Base-by-base conservation (phyloP, 2,797 vertebrate species). In the Champsocephalus gunnari region DNA sequence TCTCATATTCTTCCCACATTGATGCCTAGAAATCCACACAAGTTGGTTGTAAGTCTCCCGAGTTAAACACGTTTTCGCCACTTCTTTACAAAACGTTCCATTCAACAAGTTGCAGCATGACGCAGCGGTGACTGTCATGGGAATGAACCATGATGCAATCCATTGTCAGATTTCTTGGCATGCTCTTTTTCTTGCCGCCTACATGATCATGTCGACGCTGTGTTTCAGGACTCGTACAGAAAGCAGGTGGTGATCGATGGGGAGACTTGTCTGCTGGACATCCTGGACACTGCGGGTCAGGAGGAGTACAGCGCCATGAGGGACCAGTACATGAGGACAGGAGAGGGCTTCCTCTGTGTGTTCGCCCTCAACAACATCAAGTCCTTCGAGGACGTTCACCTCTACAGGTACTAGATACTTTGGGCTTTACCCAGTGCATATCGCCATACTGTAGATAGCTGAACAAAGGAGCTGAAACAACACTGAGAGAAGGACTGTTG, bases 191-290 rank as follows among this genome's bases (percentile, higher is more conserved):
- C 7, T 12, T 0, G 2, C 50, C 8, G 38, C 57, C 17, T 10
- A 19, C 9, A 8, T 55, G 32, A 41, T 67, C 69, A 16, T 7
- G n/a, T 53, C 17, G 1, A 3, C 49, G 50, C 32, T 77, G 16
- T 62, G 38, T 82, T 77, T 0, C 75, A 95, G 95, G 95, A 96
- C 73, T 96, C 95, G 0, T 96, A 96, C 87, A 94, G 95, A 80
- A 96, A 95, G 62, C 95, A 95, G 86, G 95, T 95, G 71, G 95
- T 95, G 86, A 96, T 96, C 2, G 95, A 96, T 41, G 94, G 95
- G 17, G 98, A 99, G 93, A 99, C 98, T 0, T 99, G 98, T 88
- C 94, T 99, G 79, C 75, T 99, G 92, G 98, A 99, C 93, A 99
- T 99, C 84, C 91, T 99, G 94, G 98, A 99, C 91, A 99, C 98